Conservation (phyloP, 2,113 vertebrate genomes). For the Sander lucioperca region DNA sequence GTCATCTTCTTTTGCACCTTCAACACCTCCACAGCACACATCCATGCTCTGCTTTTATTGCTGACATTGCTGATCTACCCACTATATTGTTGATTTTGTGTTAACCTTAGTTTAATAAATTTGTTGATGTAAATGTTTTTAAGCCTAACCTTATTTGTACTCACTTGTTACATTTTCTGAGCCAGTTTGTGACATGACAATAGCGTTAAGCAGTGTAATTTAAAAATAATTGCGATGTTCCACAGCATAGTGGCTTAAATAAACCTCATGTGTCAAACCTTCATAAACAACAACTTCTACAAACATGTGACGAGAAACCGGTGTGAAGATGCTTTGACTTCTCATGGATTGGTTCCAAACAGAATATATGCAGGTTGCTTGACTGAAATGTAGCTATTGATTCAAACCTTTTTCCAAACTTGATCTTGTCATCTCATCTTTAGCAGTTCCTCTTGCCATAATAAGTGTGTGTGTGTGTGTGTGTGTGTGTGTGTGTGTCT, state of each 20-base stretch:
- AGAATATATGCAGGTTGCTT: background rate
- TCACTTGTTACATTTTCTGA: background rate
- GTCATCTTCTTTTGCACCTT: background rate
- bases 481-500: conserved; percentile 43
- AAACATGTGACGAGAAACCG: background rate
- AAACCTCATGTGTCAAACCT: background rate
- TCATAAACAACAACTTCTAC: background rate
- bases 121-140: background rate
- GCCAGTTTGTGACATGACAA: background rate
- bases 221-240: background rate
- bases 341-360: background rate
- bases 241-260: background rate
- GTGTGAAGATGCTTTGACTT: background rate
- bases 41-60: background rate
- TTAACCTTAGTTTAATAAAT: background rate
- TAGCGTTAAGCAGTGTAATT: background rate
- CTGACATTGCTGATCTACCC: background rate
- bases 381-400: background rate
- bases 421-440: conserved; percentile 27
- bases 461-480: conserved; percentile 2
- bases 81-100: no score
- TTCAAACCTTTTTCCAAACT: conserved; percentile 8
- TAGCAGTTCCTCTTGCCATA: background rate
- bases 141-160: background rate
- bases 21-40: background rate